Base-by-base conservation (phyloP, 2,888 invertebrate genomes). In the Polyommatus iphigenia region DNA sequence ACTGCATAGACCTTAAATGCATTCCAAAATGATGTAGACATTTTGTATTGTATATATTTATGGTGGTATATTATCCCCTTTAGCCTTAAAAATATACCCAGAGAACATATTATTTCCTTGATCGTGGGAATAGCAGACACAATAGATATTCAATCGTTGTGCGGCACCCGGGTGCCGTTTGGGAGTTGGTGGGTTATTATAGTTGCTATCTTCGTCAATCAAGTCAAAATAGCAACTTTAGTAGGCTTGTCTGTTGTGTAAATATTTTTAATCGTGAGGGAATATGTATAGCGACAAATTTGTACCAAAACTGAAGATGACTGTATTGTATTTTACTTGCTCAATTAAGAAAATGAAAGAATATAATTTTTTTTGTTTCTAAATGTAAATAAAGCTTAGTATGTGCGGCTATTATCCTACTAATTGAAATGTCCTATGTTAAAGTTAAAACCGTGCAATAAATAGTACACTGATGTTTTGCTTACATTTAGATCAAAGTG, bases 21-120 rank as follows among this genome's bases (percentile, higher is more conserved):
- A 75, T 75, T 75, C 75, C 75, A 29, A 75, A 41, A 20, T 41
- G 29, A 15, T 50, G 50, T 29, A 54, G 50, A 73, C 73, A 73
- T 73, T 73, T 73, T 75, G 29, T 24, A 0, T 32, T 32, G 67
- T 67, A 29, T 67, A 67, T 32, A 6, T 67, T 15, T 59, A 67
- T 29, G 29, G 29, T 15, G 29, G 18, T 32, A 24, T 62, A 59
- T 10, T 59, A 1, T 54, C 18, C 0, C 50, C 50, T 2, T n/a
- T 7, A 7, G 20, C 15, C n/a, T n/a, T 59, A 7, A 59, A n/a
- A 59, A 59, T 20, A 50, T 15, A 50, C 50, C 2, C 50, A 15
- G 10, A 41, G 0, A 50, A 13, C 15, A 50, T 50, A 15, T 50
- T 46, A 46, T 29, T 29, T 29, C 29, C 29, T 29, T 29, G 29